Evolutionary conservation across 37 sponge, comb jelly and placozoan genomes (phyloP), one percentile per base, ranked within the genome.

Genomic region (Beroe forskalii): DNA sequence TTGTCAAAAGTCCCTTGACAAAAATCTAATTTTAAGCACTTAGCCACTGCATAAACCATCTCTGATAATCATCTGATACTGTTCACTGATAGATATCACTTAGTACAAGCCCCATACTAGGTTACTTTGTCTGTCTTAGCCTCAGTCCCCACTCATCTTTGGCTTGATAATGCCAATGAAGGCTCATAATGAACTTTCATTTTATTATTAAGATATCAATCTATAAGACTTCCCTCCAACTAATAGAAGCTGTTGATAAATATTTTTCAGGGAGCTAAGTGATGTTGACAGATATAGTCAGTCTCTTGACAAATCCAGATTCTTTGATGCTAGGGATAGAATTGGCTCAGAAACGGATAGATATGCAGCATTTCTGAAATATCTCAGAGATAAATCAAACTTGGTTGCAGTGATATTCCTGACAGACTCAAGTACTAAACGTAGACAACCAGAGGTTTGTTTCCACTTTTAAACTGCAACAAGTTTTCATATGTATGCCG

Each of bases 201-300:
- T n/a, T n/a, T n/a, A n/a, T n/a, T n/a, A n/a, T n/a, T n/a, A n/a
- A n/a, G n/a, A n/a, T n/a, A n/a, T n/a, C n/a, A n/a, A n/a, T n/a
- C 60, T 55, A 55, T 17, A 9, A 55, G 9, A 55, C 9, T 55
- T 20, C 9, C 17, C 9, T 55, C 60, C 60, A 20, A 17, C 60
- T 55, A 55, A 55, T 55, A 9, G 9, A 55, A 55, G 14, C 17
- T 17, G 9, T 20, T 20, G 60, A 20, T 55, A 9, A 55, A 55
- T 17, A 55, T 17, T 55, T 9, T 3, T 3, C 55, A 80, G 86
- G 86, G 86, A 80, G 48, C 55, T 80, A 3, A 42, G 86, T 42
- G 86, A 80, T 44, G 86, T 80, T 43, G 86, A 80, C 55, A 41
- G 40, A n/a, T 80, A 80, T 24, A 80, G 86, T 23, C 86, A 80